Conservation (phyloP, 2,797 vertebrate species). For the Eulemur rubriventer region DNA sequence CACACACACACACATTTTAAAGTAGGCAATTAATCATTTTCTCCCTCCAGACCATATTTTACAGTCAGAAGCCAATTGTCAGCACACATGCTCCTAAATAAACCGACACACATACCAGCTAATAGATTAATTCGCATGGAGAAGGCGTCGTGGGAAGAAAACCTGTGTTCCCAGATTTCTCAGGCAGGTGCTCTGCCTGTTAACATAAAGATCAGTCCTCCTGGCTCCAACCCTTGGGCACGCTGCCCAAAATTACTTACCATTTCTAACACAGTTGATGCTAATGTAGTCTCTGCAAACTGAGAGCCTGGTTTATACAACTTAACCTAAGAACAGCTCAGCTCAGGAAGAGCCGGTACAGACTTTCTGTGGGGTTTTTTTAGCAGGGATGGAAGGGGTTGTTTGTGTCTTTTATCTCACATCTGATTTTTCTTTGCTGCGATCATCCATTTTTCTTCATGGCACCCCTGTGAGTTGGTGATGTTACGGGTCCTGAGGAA, state of each 20-base stretch:
- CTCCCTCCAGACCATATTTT: constrained; percentile 68
- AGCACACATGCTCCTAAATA: constrained; percentile 68
- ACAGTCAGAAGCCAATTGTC: constrained; percentile 70
- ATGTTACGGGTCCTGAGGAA: background rate
- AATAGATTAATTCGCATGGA: constrained; percentile 59
- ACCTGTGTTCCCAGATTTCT: constrained; percentile 72
- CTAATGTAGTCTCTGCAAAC: constrained; percentile 45
- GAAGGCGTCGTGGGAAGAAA: constrained; percentile 62
- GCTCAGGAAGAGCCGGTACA: background rate
- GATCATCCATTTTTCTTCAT: background rate
- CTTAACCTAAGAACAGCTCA: background rate
- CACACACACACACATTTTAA: constrained; percentile 10
- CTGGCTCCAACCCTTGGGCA: constrained; percentile 35
- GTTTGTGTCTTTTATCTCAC: background rate
- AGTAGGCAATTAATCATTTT: constrained; percentile 70
- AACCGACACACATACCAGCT: constrained; percentile 59
- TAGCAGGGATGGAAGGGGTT: fast-evolving
- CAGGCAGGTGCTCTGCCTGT: constrained; percentile 62
- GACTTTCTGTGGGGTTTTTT: background rate
- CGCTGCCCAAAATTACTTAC: constrained; percentile 46
- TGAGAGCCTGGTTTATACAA: background rate
- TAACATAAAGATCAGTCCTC: constrained; percentile 43
- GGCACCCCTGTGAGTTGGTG: background rate
- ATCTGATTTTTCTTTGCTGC: background rate
- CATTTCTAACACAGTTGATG: constrained; percentile 11